Percentiles rank a stretch among this genome's conserved stretches.
These are phyloP conservation scores for Chaetorhynchus papuensis DNA, from an alignment of 2,113 vertebrate species.

Conservation along the genomic window DNA sequence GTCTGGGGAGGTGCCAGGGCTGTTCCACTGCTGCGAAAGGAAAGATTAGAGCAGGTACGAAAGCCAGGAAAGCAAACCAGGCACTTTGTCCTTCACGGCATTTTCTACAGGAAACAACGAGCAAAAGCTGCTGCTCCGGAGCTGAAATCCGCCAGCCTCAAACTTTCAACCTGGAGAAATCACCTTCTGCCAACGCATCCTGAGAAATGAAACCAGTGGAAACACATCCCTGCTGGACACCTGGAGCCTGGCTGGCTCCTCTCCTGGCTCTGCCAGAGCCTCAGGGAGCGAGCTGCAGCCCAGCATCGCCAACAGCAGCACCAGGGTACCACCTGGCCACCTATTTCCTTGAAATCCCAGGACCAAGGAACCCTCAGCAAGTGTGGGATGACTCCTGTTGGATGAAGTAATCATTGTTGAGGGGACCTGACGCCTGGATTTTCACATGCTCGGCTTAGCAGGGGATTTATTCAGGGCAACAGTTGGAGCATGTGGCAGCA, in stretches of 20 bases:
- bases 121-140: neutral
- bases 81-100: neutral
- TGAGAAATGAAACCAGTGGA: neutral
- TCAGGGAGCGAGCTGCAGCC: neutral
- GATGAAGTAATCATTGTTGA: neutral
- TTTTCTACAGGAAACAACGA: neutral
- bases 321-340: neutral
- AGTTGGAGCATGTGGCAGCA: conserved; percentile 37
- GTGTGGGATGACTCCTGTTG: neutral
- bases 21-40: neutral
- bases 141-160: neutral
- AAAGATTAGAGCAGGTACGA: neutral
- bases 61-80: neutral
- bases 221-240: neutral
- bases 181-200: neutral
- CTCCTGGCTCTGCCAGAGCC: neutral
- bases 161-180: neutral
- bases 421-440: neutral
- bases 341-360: neutral
- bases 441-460: conserved; percentile 3
- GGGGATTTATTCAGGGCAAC: conserved; percentile 36
- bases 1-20: no score
- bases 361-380: neutral
- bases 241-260: neutral
- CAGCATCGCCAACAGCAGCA: neutral